These are phyloP conservation scores for Dolichomitus sp. DNA, from an alignment of 2,888 invertebrate species.

Conservation along the genomic window DNA sequence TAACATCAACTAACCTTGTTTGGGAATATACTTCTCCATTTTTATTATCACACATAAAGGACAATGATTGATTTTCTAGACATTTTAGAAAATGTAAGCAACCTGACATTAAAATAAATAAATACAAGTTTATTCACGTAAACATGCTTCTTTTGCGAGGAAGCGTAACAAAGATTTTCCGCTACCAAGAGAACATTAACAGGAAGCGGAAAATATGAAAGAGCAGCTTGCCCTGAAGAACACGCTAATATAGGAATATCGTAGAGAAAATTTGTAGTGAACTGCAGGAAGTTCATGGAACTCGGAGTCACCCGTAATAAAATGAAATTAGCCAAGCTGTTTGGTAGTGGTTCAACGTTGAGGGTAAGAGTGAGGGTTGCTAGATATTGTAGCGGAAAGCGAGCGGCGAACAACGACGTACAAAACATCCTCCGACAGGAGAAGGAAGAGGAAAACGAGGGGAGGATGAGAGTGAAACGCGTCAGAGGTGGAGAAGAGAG, in stretches of 20 bases:
- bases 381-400: constrained; percentile 56
- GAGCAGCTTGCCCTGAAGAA: background rate
- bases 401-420: constrained; percentile 72
- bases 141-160: no score
- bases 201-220: background rate
- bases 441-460: constrained; percentile 53
- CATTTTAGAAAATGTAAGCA: no score
- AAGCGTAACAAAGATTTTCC: no score
- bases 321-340: constrained; percentile 78
- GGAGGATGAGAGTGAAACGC: constrained; percentile 68
- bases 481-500: constrained; percentile 28
- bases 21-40: no score
- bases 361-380: constrained; percentile 61
- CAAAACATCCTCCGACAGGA: constrained; percentile 66
- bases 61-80: no score
- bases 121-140: no score
- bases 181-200: background rate
- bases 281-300: constrained; percentile 52
- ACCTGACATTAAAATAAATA: no score
- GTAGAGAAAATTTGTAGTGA: background rate
- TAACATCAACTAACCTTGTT: no score
- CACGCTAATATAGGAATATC: background rate
- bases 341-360: constrained; percentile 64
- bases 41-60: no score
- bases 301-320: constrained; percentile 72